Conservation (phyloP, 2,113 vertebrate genomes). For the human region GRCh38 chr3:168002501-168003000, state of each 20-base stretch:
- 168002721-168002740: slow-evolving; percentile 6
- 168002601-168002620: background rate
- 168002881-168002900: background rate
- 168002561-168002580: background rate
- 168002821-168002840: background rate
- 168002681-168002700: background rate
- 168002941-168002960: background rate
- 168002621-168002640: background rate
- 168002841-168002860: rapidly evolving
- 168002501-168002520: background rate
- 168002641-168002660: background rate
- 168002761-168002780: background rate
- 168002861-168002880: rapidly evolving
- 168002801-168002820: background rate
- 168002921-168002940: background rate
- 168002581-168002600: background rate
- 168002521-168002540: background rate
- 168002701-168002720: background rate
- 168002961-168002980: background rate
- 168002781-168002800: background rate
- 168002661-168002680: background rate
- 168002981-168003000: background rate
- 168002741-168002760: slow-evolving; percentile 13
- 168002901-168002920: background rate
- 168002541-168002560: background rate